Evolutionary conservation across 2,888 invertebrate species (phyloP).

Genomic region (Morpho helenor): DNA sequence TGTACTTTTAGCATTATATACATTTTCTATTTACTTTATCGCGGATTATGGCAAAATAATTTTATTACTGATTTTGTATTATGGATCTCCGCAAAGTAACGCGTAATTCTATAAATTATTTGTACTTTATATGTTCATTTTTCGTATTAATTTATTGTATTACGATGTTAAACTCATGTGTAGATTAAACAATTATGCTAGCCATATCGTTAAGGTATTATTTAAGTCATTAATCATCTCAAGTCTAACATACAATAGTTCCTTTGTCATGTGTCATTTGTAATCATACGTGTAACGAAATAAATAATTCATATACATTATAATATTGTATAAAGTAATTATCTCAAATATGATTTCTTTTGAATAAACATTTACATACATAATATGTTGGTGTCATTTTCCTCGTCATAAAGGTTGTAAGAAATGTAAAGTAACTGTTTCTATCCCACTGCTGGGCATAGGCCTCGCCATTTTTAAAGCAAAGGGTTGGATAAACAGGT

Average conservation of each 20-base stretch:
- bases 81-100: too few species aligned
- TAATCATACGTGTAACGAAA: conserved; percentile 66
- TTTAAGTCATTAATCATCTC: conserved; percentile 64
- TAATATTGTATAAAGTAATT: conserved; percentile 69
- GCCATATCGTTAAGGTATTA: conserved; percentile 63
- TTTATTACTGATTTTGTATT: too few species aligned
- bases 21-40: too few species aligned
- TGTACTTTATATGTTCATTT: too few species aligned
- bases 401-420: background rate
- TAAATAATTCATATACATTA: conserved; percentile 62
- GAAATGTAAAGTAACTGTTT: too few species aligned
- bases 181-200: conserved; percentile 44
- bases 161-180: background rate
- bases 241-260: conserved; percentile 74
- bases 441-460: too few species aligned
- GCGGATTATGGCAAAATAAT: too few species aligned
- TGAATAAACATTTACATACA: conserved; percentile 73
- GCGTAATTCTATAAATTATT: too few species aligned
- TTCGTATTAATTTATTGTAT: too few species aligned
- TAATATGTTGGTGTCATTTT: conserved; percentile 13
- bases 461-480: too few species aligned
- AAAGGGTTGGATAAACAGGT: too few species aligned
- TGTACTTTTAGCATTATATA: too few species aligned
- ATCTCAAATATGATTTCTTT: conserved; percentile 75
- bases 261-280: conserved; percentile 78